A percentile compares a stretch with the other conserved stretches of the same genome.
These are phyloP conservation scores for Amorpha juglandis DNA, from an alignment of 2,888 invertebrate species.

Conservation along the genomic window DNA sequence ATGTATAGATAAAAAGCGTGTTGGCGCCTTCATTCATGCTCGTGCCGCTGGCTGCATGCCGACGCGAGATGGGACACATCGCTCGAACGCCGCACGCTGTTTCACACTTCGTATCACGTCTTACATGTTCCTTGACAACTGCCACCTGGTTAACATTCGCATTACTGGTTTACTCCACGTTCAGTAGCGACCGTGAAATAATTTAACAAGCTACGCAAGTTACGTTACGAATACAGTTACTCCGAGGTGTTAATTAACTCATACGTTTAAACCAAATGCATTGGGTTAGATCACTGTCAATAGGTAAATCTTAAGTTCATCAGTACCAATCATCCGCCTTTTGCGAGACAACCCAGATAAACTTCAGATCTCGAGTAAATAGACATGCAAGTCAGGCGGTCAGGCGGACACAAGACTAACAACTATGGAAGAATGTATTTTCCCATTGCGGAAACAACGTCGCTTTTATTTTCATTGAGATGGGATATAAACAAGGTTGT, in stretches of 20 bases:
- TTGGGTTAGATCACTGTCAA: background rate
- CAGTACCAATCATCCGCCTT: background rate
- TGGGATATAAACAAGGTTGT: slow-evolving; percentile 74
- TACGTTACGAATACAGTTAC: background rate
- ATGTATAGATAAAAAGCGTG: slow-evolving; percentile 75
- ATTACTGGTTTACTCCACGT: slow-evolving; percentile 18
- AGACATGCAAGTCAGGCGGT: background rate
- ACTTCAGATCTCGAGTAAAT: background rate
- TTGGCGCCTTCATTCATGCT: slow-evolving; percentile 62
- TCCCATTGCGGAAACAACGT: slow-evolving; percentile 50
- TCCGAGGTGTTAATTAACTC: background rate
- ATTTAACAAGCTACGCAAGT: slow-evolving; percentile 13
- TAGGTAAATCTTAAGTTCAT: background rate
- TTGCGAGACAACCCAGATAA: background rate
- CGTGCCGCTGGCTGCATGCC: slow-evolving; percentile 34
- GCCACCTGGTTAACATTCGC: slow-evolving; percentile 52
- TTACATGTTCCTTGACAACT: slow-evolving; percentile 72
- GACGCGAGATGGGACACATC: slow-evolving; percentile 25
- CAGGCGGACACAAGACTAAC: background rate
- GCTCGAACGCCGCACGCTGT: slow-evolving; percentile 32
- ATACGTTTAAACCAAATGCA: background rate
- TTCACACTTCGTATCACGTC: slow-evolving; percentile 48
- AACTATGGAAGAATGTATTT: slow-evolving; percentile 42
- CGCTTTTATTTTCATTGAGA: slow-evolving; percentile 75
- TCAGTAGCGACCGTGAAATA: slow-evolving; percentile 4